Evolutionary conservation across 2,113 vertebrate genomes (phyloP).

Genomic region (Semnopithecus entellus): DNA sequence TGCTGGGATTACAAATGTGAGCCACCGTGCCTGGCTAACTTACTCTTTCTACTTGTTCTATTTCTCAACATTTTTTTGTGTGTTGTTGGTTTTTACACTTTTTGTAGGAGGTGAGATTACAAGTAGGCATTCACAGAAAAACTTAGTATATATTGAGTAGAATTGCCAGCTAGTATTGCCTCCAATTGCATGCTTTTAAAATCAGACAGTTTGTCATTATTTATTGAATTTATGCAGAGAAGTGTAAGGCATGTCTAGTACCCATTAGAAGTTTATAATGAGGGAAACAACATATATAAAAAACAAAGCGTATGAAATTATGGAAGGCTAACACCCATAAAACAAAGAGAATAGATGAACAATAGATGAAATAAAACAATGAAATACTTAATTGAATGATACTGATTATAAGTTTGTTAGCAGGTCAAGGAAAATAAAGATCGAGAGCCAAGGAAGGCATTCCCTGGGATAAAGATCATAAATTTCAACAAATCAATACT

Average conservation of each 20-base stretch:
- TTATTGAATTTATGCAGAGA: background rate
- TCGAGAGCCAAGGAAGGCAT: background rate
- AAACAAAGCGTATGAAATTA: background rate
- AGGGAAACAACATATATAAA: background rate
- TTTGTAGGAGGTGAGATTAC: background rate
- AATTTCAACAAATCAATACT: background rate
- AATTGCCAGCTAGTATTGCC: background rate
- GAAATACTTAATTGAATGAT: background rate
- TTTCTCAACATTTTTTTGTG: background rate
- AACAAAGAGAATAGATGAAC: background rate
- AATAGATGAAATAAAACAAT: background rate
- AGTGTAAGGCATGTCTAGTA: background rate
- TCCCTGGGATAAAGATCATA: background rate
- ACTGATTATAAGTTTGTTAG: background rate
- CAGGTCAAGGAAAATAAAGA: background rate
- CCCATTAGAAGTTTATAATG: background rate
- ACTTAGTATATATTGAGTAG: background rate
- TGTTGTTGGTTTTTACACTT: background rate
- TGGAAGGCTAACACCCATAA: background rate
- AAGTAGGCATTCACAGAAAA: background rate
- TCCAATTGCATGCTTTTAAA: background rate
- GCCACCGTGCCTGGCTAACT: too few relatives aligned
- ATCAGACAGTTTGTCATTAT: background rate
- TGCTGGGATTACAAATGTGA: too few relatives aligned
- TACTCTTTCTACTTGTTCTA: background rate